Conservation (phyloP, 2,797 vertebrate genomes). For the Megalops cyprinoides region DNA sequence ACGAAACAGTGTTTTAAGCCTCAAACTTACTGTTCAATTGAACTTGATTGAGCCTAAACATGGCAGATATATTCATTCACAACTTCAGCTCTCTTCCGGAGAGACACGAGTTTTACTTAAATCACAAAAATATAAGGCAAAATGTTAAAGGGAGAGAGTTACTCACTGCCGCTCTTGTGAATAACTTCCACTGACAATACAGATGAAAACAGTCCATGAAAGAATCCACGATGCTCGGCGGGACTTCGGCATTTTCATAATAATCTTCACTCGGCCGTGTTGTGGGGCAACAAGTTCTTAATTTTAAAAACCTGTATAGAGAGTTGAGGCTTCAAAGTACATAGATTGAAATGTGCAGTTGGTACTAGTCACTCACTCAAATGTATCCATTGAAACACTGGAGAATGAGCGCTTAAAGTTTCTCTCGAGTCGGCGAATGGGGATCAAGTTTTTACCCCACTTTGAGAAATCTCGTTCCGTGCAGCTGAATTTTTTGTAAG, state of each 20-base stretch:
- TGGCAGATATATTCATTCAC: neutral
- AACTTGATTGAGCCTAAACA: constrained; percentile 15
- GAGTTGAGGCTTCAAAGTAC: constrained; percentile 30
- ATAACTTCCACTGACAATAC: constrained; percentile 59
- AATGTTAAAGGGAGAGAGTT: constrained; percentile 29
- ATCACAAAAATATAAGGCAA: constrained; percentile 3
- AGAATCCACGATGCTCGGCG: constrained; percentile 63
- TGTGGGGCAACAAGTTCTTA: constrained; percentile 34
- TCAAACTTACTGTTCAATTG: neutral
- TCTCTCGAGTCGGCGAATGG: constrained; percentile 54
- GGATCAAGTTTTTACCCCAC: constrained; percentile 61
- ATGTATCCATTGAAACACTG: constrained; percentile 59
- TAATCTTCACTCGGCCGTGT: constrained; percentile 41
- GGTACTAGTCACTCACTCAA: constrained; percentile 32
- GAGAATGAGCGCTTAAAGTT: constrained; percentile 50
- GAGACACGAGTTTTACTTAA: neutral
- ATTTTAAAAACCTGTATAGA: constrained; percentile 20
- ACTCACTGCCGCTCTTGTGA: constrained; percentile 77
- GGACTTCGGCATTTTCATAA: constrained; percentile 59
- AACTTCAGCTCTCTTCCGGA: neutral
- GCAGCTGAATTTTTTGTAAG: constrained; percentile 51
- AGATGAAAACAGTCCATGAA: constrained; percentile 69
- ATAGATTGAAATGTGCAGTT: constrained; percentile 44
- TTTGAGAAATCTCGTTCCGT: constrained; percentile 58
- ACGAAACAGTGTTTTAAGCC: neutral